Evolutionary conservation across 2,888 invertebrate species (phyloP).

Genomic region (Campoplex capitator): DNA sequence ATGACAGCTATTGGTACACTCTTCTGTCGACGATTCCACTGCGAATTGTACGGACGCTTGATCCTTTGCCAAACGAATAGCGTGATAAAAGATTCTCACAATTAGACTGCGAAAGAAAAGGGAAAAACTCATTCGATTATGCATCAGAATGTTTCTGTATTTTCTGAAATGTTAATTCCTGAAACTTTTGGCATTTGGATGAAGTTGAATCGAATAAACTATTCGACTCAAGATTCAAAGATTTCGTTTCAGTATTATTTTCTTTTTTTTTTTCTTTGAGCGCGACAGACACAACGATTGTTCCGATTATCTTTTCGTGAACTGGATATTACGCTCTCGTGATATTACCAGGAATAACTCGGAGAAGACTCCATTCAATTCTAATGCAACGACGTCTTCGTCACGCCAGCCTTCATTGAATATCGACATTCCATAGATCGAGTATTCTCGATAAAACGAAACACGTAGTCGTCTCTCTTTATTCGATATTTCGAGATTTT

Average conservation of each 20-base stretch:
- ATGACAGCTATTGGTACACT: slow-evolving; percentile 31
- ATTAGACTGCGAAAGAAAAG: slow-evolving; percentile 51
- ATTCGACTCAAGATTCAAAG: not conserved
- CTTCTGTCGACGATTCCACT: slow-evolving; percentile 46
- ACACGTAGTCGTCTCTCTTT: slow-evolving; percentile 16
- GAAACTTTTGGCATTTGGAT: not conserved
- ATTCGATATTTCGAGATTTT: slow-evolving; percentile 19
- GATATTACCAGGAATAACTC: slow-evolving; percentile 70
- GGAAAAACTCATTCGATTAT: not conserved
- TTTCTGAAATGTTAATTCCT: not conserved
- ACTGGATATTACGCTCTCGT: slow-evolving; percentile 15
- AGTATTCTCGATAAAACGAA: slow-evolving; percentile 42
- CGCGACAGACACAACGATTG: not conserved
- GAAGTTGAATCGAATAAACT: not conserved
- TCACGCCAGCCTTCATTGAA: slow-evolving; percentile 51
- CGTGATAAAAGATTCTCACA: slow-evolving; percentile 45
- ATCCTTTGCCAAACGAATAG: slow-evolving; percentile 62
- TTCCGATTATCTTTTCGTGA: slow-evolving; percentile 19
- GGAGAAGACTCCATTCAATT: slow-evolving; percentile 76
- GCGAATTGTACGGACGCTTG: slow-evolving; percentile 59
- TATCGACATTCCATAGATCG: slow-evolving; percentile 68
- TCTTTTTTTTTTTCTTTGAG: not conserved
- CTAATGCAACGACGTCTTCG: slow-evolving; percentile 72
- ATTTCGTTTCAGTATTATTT: not conserved
- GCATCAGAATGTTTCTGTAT: not conserved